phyloP scores from a whole-genome alignment of 2,888 invertebrate genomes.

The Parnassius apollo region DNA sequence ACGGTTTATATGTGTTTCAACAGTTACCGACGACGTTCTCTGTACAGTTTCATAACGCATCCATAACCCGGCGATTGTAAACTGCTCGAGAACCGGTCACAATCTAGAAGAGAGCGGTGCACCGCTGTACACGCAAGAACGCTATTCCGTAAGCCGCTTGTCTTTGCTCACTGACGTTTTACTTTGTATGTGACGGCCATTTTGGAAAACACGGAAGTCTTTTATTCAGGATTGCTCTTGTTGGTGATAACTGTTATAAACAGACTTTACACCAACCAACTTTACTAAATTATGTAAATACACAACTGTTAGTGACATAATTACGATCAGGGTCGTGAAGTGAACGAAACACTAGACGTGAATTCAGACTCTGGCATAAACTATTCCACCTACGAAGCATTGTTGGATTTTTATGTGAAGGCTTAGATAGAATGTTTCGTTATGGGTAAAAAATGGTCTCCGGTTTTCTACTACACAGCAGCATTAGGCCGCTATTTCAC shows the following conservation, averaged over 20 bases:
- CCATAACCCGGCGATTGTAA: constrained; percentile 36
- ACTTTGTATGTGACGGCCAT: constrained; percentile 13
- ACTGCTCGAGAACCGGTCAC: constrained; percentile 42
- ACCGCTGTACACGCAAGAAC: constrained; percentile 23
- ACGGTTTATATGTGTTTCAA: constrained; percentile 7
- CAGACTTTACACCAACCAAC: too few relatives aligned
- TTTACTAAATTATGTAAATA: too few relatives aligned
- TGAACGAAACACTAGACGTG: too few relatives aligned
- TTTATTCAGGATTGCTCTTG: background rate
- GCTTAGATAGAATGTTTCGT: too few relatives aligned
- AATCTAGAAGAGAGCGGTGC: constrained; percentile 35
- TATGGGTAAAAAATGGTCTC: too few relatives aligned
- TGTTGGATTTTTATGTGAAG: too few relatives aligned
- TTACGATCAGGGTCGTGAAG: too few relatives aligned
- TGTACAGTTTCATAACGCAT: constrained; percentile 34
- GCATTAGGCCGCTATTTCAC: too few relatives aligned
- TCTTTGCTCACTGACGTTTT: constrained; percentile 14
- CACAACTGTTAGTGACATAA: too few relatives aligned
- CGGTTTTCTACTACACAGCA: too few relatives aligned
- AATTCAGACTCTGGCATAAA: too few relatives aligned
- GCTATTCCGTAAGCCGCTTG: constrained; percentile 23
- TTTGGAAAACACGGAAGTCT: background rate
- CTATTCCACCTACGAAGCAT: too few relatives aligned
- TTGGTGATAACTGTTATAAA: background rate
- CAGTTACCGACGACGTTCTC: constrained; percentile 28